phyloP scores from a whole-genome alignment of 2,113 vertebrate species.

The Myrmophylax atrothorax region DNA sequence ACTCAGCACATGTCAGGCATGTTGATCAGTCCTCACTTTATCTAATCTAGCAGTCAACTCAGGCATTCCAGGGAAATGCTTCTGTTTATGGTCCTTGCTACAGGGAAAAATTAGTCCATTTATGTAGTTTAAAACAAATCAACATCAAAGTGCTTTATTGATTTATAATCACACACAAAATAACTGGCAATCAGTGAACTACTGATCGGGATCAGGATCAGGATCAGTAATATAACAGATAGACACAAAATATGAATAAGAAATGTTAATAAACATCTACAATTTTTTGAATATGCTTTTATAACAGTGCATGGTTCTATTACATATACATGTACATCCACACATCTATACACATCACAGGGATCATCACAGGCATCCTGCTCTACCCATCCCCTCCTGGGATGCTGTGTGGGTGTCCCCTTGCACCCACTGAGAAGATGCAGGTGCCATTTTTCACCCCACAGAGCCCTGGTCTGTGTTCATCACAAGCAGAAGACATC shows the following conservation, averaged over 20 bases:
- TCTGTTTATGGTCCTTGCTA: neutral
- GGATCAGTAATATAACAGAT: neutral
- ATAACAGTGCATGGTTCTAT: rapidly evolving
- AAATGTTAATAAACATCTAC: neutral
- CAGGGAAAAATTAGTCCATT: neutral
- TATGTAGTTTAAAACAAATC: neutral
- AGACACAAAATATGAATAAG: neutral
- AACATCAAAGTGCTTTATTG: neutral
- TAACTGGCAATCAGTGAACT: neutral
- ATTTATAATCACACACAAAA: neutral
- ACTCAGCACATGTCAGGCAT: rapidly evolving
- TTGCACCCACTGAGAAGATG: neutral
- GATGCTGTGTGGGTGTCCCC: too few species aligned
- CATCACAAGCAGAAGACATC: neutral
- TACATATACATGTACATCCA: rapidly evolving
- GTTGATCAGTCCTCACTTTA: neutral
- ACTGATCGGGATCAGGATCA: neutral
- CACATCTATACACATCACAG: too few species aligned
- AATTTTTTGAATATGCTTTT: neutral
- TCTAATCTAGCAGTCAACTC: neutral
- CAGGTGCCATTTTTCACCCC: neutral
- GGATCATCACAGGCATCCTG: neutral
- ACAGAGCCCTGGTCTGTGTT: neutral
- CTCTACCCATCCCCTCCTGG: neutral
- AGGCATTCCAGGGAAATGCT: neutral